Conservation (phyloP, 2,888 invertebrate species). For the Folsomia candida region DNA sequence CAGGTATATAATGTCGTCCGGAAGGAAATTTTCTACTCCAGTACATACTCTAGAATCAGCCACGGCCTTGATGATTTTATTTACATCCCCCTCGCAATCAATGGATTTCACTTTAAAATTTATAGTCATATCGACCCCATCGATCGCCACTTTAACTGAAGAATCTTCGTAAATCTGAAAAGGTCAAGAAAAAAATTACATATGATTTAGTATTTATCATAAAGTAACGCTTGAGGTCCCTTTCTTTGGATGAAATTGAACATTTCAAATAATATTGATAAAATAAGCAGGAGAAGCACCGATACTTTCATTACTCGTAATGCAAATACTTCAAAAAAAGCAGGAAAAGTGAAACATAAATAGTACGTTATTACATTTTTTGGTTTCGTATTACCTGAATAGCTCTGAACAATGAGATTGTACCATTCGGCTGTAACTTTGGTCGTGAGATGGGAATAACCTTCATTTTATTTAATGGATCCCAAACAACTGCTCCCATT, state of each 20-base stretch:
- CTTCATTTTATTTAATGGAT: constrained; percentile 42
- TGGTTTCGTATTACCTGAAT: constrained; percentile 46
- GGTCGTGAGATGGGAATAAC: constrained; percentile 42
- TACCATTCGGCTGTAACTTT: constrained; percentile 37
- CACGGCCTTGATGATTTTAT: constrained; percentile 32
- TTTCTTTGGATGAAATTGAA: background rate
- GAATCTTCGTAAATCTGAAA: constrained; percentile 44
- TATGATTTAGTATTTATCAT: too few species aligned
- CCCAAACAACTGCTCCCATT: constrained; percentile 46
- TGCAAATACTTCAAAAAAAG: background rate
- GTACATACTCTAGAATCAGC: constrained; percentile 38
- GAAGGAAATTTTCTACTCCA: constrained; percentile 43
- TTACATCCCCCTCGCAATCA: constrained; percentile 33
- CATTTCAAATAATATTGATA: background rate
- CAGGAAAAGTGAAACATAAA: too few species aligned
- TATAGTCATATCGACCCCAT: constrained; percentile 44
- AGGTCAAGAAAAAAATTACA: background rate
- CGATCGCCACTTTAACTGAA: constrained; percentile 35
- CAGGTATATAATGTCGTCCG: constrained; percentile 41
- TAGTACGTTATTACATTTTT: background rate
- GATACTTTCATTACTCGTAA: background rate
- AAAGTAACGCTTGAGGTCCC: too few species aligned
- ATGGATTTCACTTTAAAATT: constrained; percentile 28
- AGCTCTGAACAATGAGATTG: constrained; percentile 34
- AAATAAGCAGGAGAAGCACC: background rate